Conservation (phyloP, 1,140 invertebrate genomes). For the Brachionus sp. region DNA sequence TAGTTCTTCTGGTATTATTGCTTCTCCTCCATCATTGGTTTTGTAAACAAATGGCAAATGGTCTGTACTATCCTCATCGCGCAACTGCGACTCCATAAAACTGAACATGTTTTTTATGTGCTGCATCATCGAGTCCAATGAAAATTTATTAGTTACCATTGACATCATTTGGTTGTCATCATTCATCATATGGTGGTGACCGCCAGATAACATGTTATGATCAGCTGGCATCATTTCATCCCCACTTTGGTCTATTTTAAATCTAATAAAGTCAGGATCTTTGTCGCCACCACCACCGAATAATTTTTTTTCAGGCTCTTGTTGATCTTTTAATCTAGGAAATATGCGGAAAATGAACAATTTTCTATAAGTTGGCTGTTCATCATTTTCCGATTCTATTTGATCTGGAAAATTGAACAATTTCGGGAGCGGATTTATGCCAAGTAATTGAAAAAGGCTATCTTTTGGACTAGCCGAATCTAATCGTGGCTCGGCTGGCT, state of each 20-base stretch:
- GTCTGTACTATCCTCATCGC: not conserved
- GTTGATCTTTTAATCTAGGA: not conserved
- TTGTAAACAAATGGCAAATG: not conserved
- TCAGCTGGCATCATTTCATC: not conserved
- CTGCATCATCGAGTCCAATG: slow-evolving; percentile 11
- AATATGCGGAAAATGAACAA: not conserved
- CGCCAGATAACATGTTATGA: not conserved
- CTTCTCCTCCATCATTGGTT: not conserved
- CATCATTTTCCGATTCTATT: not conserved
- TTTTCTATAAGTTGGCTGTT: not conserved
- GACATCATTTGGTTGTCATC: slow-evolving; percentile 20
- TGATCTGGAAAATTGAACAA: slow-evolving; percentile 16
- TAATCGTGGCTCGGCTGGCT: not conserved
- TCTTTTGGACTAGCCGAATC: not conserved
- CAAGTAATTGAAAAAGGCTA: not conserved
- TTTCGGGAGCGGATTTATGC: not conserved
- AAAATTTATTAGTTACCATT: slow-evolving; percentile 4
- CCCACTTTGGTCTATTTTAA: not conserved
- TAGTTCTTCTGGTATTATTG: not conserved
- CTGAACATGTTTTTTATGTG: not conserved
- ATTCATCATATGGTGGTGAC: not conserved
- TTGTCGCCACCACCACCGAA: not conserved
- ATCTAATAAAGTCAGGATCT: not conserved
- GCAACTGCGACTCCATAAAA: not conserved
- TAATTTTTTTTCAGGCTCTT: not conserved